Evolutionary conservation across 2,888 invertebrate species (phyloP), one percentile per base, ranked within the genome.

Genomic region (Epirrita christyi): DNA sequence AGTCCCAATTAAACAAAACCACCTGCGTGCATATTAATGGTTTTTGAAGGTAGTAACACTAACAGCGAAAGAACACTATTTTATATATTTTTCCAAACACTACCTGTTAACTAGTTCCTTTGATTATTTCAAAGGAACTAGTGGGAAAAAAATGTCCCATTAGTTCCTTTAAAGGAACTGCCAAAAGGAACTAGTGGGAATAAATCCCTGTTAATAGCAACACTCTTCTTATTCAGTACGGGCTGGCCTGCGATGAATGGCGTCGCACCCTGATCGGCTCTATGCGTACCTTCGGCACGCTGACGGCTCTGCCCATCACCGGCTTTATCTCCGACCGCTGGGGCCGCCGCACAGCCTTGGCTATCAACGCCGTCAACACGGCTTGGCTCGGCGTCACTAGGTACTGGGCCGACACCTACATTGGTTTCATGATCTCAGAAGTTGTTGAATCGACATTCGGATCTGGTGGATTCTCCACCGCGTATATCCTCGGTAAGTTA

Each of bases 241-340:
- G 81, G 43, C 75, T 95, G n/a, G 93, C 93, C 0, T 95, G 95
- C 65, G 93, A 94, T 34, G 92, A 89, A 88, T 96, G 96, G 96
- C 94, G 94, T 63, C 86, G 96, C 29, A 92, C 95, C 0, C 74
- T 96, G 61, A 94, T 96, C 38, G 96, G 96, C 0, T 95, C 96
- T 0, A 83, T 95, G 10, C 94, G 95, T 59, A 95, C 94, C 45
- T 68, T 94, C 34, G 96, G 96, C 21, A 94, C 94, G 57, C 93
- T 96, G 70, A 78, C 94, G 45, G 95, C 95, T 2, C 87, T 95
- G 61, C 95, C 95, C 10, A 85, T 95, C 63, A 93, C 94, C 0
- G 96, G 96, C 40, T 93, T 92, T 68, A 77, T 96, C 38, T 96
- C 96, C 0, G 96, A 96, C 85, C 94, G 93, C 92, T 96, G 92